Conservation (phyloP, 2,888 invertebrate species). For the Dione juno region DNA sequence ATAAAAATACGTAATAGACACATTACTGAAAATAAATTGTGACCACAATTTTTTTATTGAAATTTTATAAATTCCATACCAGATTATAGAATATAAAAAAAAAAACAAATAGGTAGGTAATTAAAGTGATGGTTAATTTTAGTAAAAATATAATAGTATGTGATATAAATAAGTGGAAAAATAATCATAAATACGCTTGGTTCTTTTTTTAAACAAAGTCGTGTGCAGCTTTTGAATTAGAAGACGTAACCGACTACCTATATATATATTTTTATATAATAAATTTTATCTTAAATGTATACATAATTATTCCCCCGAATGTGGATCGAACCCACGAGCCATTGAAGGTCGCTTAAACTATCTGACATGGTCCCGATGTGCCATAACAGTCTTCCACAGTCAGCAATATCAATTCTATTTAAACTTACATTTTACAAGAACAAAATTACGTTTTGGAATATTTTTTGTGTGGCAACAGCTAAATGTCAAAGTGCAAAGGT, state of each 20-base stretch:
- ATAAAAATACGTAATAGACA: not conserved
- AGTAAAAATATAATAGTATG: not conserved
- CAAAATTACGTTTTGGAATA: not conserved
- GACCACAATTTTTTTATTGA: too few species aligned
- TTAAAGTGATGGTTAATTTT: not conserved
- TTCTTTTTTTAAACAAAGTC: too few species aligned
- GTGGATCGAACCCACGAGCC: not conserved
- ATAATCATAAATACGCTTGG: too few species aligned
- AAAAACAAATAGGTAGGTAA: too few species aligned
- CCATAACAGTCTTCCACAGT: not conserved
- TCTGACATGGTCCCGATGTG: not conserved
- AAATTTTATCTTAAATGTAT: too few species aligned
- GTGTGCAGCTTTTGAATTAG: too few species aligned
- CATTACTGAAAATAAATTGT: too few species aligned
- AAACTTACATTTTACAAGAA: not conserved
- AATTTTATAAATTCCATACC: too few species aligned
- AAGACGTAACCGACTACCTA: too few species aligned
- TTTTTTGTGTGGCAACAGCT: not conserved
- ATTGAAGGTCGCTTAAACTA: not conserved
- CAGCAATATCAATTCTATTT: not conserved
- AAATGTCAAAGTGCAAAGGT: conserved; percentile 6
- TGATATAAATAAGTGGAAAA: too few species aligned
- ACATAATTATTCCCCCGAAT: not conserved
- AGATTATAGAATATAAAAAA: too few species aligned
- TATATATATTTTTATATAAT: too few species aligned